A percentile compares a stretch with the other conserved stretches of the same genome.
Conservation (phyloP, 2,888 invertebrate genomes). For the Torymus texanus region DNA sequence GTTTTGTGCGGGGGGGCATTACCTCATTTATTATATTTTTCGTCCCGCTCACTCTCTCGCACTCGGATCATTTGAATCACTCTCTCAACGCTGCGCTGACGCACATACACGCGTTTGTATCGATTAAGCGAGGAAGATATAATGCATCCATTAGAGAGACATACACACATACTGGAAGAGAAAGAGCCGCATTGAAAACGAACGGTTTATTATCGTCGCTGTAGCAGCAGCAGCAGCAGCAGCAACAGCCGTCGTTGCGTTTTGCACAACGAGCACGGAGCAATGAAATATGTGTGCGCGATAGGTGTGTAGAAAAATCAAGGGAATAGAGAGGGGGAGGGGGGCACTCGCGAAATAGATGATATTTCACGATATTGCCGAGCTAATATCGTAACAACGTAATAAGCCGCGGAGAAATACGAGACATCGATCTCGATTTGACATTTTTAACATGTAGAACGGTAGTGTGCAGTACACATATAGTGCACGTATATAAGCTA, state of each 20-base stretch:
- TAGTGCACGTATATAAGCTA: neutral
- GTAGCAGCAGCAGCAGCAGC: no score
- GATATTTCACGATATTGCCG: slow-evolving; percentile 43
- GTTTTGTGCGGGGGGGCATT: no score
- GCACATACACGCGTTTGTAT: neutral
- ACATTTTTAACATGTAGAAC: slow-evolving; percentile 35
- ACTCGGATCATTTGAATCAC: no score
- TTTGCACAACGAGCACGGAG: slow-evolving; percentile 2
- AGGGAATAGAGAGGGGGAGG: slow-evolving; percentile 16
- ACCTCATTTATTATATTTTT: no score
- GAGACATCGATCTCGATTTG: slow-evolving; percentile 46
- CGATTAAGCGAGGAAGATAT: slow-evolving; percentile 20
- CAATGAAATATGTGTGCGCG: neutral
- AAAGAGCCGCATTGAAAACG: slow-evolving; percentile 4
- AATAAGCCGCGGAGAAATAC: slow-evolving; percentile 40
- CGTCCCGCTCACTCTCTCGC: no score
- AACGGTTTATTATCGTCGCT: slow-evolving; percentile 25
- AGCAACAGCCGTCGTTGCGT: neutral
- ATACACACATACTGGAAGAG: neutral
- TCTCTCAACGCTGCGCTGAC: neutral
- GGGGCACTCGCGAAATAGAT: slow-evolving; percentile 33
- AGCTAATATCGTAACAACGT: slow-evolving; percentile 40
- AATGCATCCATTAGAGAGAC: slow-evolving; percentile 13
- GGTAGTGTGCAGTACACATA: no score
- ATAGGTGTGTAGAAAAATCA: neutral